Base-by-base conservation (phyloP, 2,113 vertebrate genomes). In the Cromileptes altivelis region DNA sequence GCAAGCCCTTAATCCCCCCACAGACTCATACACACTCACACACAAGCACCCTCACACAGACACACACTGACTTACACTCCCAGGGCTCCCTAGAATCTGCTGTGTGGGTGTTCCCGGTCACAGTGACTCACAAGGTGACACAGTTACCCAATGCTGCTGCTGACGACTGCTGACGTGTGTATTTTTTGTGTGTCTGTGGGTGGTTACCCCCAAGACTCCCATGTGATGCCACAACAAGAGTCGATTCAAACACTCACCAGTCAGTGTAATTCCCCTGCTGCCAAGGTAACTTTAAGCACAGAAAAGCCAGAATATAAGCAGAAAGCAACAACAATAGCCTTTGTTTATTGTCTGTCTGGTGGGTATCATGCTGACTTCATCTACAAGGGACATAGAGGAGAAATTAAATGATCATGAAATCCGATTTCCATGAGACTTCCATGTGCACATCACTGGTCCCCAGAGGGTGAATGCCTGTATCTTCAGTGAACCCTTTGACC, bases 51-150 rank as follows among this genome's bases (percentile, higher is more conserved):
- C 57, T 61, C 81, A 64, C 72, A 69, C 40, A 88, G 37, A 81
- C 62, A 53, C 81, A 70, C 70, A 52, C 77, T 37, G 62, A 61
- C 60, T 67, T 7, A 80, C 27, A 81, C 83, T 88, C 82, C 69
- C 37, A 60, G 27, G 74, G 75, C 42, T 69, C 50, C 70, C 70
- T 64, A 63, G 50, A 78, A 82, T 91, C 74, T 70, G 70, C 70
- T 23, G n/a, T 83, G 80, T 92, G 87, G 82, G 93, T 93, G 84
- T 88, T 91, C 88, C 57, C 14, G 45, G 65, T 89, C 85, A 61
- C 55, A 33, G 56, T 90, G 91, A 93, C 88, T 92, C 88, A 92
- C 27, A n/a, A 81, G 69, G 74, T 79, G 83, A 81, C 81, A 79
- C 71, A 50, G 78, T 81, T 82, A 86, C 71, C 79, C 40, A 37